Percentiles rank a stretch among this genome's conserved stretches.
Evolutionary conservation across 2,888 invertebrate species (phyloP).

Genomic region (Pammene fasciana): DNA sequence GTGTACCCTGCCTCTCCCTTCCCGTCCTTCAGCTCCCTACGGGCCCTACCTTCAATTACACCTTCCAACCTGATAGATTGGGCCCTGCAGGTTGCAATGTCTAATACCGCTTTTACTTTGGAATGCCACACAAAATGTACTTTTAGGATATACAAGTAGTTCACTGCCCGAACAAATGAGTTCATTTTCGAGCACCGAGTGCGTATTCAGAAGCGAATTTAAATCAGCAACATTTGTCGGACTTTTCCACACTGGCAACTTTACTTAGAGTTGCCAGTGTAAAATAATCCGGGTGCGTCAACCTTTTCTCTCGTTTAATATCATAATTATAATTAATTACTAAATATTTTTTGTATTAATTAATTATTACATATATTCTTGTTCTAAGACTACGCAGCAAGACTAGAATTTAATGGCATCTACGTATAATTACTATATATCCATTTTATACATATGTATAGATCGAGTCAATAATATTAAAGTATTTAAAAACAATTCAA

Average conservation of each 20-base stretch:
- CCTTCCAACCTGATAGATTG: too few relatives aligned
- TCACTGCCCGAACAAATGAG: neutral
- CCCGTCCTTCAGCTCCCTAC: too few relatives aligned
- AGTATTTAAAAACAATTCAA: conserved; percentile 42
- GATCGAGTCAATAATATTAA: conserved; percentile 48
- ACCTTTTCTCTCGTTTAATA: conserved; percentile 57
- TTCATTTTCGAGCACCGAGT: conserved; percentile 1
- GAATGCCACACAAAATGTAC: too few relatives aligned
- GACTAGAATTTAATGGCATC: conserved; percentile 80
- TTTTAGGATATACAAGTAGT: too few relatives aligned
- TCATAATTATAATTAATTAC: conserved; percentile 67
- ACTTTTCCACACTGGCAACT: conserved; percentile 39
- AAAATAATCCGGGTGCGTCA: conserved; percentile 24
- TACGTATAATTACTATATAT: conserved; percentile 58
- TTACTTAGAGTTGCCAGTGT: conserved; percentile 42
- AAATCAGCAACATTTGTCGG: conserved; percentile 32
- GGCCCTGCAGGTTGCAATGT: too few relatives aligned
- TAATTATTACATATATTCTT: conserved; percentile 68
- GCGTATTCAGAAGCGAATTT: conserved; percentile 32
- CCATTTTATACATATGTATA: conserved; percentile 57
- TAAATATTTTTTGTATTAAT: conserved; percentile 61
- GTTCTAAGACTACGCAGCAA: conserved; percentile 67
- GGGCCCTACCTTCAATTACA: too few relatives aligned
- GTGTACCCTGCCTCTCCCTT: too few relatives aligned
- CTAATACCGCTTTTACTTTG: too few relatives aligned